Base-by-base conservation (phyloP, 2,888 invertebrate species). In the Oscheius myriophilus region DNA sequence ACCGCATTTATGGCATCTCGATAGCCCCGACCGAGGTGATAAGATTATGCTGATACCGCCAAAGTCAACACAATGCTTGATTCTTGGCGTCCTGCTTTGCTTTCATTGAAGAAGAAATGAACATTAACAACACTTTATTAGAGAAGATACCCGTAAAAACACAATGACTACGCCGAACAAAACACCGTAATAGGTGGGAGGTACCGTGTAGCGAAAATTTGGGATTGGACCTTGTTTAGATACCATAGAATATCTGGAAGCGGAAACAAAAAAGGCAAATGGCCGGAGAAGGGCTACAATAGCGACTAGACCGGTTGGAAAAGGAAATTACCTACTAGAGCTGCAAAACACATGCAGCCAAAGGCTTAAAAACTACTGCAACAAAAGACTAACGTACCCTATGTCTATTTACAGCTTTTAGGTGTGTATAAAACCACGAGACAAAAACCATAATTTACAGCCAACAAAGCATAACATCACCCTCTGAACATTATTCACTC, bases 371-470 rank as follows among this genome's bases (percentile, higher is more conserved):
- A 46, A 25, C 46, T 23, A 33, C 18, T 25, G 49, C 21, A 12
- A 25, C 45, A 45, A 14, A 16, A 16, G 9, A 3, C 41, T 57
- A 41, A 57, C 39, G 39, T 16, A 12, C 14, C 42, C 39, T 26
- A 33, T 33, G n/a, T 57, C 23, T 57, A 33, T 33, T 33, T 33
- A 33, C 33, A 33, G 33, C 33, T 33, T 33, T 9, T 6, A 33
- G 33, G 3, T 33, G 9, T 33, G 9, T n/a, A 57, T 42, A 26
- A 18, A 39, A 39, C 3, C 42, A 21, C 18, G 21, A 11, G n/a
- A 39, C 42, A 18, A 45, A n/a, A 18, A 26, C 26, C 61, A 45
- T 26, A 61, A 61, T 61, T 61, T 61, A 61, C 61, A 61, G 61
- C 33, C 33, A 33, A 61, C 46, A 61, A 61, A 53, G 18, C 25